Evolutionary conservation across 2,797 vertebrate genomes (phyloP).

Genomic region (Cirrhinus mrigala): DNA sequence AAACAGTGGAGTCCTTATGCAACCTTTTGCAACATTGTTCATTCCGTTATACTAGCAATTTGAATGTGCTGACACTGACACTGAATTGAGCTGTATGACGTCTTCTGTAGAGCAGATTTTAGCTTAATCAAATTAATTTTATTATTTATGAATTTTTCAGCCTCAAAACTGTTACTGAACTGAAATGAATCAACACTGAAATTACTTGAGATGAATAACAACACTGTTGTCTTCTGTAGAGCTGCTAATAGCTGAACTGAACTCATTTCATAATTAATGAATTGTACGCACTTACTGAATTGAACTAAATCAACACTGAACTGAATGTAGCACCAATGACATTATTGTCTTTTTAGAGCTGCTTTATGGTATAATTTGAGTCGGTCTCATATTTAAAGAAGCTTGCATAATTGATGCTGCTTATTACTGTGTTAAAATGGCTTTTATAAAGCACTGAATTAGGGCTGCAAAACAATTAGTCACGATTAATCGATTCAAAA

Average conservation of each 20-base stretch:
- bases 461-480: too few species aligned
- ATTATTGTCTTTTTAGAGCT: neutral
- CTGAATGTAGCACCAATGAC: neutral
- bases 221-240: neutral
- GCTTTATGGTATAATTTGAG: neutral
- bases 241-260: neutral
- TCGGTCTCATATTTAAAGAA: neutral
- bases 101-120: neutral
- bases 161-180: neutral
- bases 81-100: neutral
- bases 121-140: neutral
- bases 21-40: neutral
- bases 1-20: neutral
- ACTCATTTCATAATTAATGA: neutral
- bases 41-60: neutral
- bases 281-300: neutral
- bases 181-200: neutral
- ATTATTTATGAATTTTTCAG: neutral
- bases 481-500: too few species aligned
- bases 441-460: neutral
- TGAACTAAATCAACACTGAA: neutral
- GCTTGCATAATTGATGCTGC: neutral
- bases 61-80: neutral
- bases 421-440: neutral
- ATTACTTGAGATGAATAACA: neutral